Base-by-base conservation (phyloP, 2,888 invertebrate species). In the Tetropium fuscum region DNA sequence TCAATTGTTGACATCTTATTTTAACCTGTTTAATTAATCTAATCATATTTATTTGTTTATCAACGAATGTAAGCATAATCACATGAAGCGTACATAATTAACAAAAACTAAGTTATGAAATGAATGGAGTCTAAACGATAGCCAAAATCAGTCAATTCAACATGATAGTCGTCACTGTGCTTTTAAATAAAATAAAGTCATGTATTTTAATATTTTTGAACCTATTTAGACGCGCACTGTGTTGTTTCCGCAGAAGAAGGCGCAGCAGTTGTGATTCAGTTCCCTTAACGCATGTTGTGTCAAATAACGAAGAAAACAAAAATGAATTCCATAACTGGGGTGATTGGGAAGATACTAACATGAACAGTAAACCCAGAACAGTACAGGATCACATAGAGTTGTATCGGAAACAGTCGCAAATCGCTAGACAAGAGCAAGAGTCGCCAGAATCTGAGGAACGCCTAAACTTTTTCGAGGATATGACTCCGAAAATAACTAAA, bases 351-450 rank as follows among this genome's bases (percentile, higher is more conserved):
- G 87, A 87, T 60, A 82, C 82, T 68, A 83, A 83, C 4, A 80
- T 82, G 0, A 57, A 64, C 27, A 54, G 62, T 44, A 70, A 71
- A 45, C 83, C 84, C 3, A 80, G 76, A 65, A 83, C 84, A 1
- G 82, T 88, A 18, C 87, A 88, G 70, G 86, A 87, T 67, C 87
- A 88, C 72, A 89, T 89, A 45, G 87, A 89, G 54, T 83, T 85
- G 58, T 89, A 89, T 71, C 74, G 87, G 27, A 86, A 87, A 64
- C 85, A 86, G 57, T 80, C 84, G 48, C 80, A 81, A 0, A 72
- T 74, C 25, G 64, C 71, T 27, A 63, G 62, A 45, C 60, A 66
- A 48, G 82, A 83, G 63, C 80, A 82, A 32, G 73, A 79, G 32
- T 81, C 84, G 43, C 67, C 68, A 36, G 53, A 56, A 16, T 76